phyloP scores from a whole-genome alignment of 2,888 invertebrate species.

The Ephialtes manifestator region DNA sequence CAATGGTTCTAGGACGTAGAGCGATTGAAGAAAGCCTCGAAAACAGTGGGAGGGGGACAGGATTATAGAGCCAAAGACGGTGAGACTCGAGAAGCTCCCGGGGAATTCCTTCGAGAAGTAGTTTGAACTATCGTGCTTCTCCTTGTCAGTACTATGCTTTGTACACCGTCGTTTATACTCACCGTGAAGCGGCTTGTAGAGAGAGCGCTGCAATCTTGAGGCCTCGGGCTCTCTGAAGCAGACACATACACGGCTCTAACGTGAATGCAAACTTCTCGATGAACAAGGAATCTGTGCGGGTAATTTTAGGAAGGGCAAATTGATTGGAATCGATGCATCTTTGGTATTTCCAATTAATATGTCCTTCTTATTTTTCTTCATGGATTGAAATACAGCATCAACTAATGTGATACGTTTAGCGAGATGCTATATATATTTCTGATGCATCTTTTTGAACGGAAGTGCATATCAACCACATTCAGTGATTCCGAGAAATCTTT shows the following conservation, averaged over 20 bases:
- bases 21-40: slow-evolving; percentile 9
- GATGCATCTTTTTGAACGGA: slow-evolving; percentile 46
- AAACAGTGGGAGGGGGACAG: background rate
- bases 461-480: slow-evolving; percentile 33
- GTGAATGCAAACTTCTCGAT: slow-evolving; percentile 30
- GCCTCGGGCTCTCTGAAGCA: slow-evolving; percentile 39
- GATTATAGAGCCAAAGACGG: slow-evolving; percentile 22
- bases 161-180: slow-evolving; percentile 37
- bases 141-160: slow-evolving; percentile 48
- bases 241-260: slow-evolving; percentile 22
- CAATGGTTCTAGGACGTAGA: background rate
- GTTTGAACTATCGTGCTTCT: slow-evolving; percentile 61
- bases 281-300: slow-evolving; percentile 9
- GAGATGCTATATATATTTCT: background rate
- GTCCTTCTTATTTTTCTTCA: background rate
- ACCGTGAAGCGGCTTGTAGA: slow-evolving; percentile 3
- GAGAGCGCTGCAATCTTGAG: slow-evolving; percentile 27
- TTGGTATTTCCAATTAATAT: background rate
- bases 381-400: background rate
- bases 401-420: slow-evolving; percentile 23
- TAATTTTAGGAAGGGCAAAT: slow-evolving; percentile 20
- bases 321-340: slow-evolving; percentile 8
- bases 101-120: slow-evolving; percentile 58
- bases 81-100: slow-evolving; percentile 34
- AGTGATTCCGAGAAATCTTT: slow-evolving; percentile 10